Base-by-base conservation (phyloP, 2,888 invertebrate species). In the Drosophila anceps region DNA sequence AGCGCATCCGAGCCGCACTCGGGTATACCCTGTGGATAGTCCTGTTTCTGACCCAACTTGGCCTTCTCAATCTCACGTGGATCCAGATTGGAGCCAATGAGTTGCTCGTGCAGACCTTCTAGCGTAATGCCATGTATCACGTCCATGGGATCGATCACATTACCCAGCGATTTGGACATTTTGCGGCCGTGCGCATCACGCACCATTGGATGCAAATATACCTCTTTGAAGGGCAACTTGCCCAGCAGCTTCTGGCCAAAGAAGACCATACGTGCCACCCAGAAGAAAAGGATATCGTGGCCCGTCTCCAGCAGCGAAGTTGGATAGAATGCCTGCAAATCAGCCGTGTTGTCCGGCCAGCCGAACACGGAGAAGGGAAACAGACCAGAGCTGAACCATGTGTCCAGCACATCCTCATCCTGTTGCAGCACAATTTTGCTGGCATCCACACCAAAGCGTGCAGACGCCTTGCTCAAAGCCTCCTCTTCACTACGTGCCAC, bases 201-300 rank as follows among this genome's bases (percentile, higher is more conserved):
- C 2, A 99, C 97, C 95, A 99, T 98, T 0, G 99, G 98, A 93
- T 99, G 99, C 15, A 99, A 94, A 91, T 98, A 98, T 0, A 99
- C 96, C 93, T 98, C 96, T 79, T 96, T 95, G 85, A 99, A 99
- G 0, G 99, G 99, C 53, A 99, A 93, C 92, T 96, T 95, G 2
- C 97, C 98, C 62, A 98, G 94, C n/a, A 99, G 94, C 81, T 97
- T 95, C 82, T 96, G 96, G 0, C 98, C 98, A 87, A 99, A 95
- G 95, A 99, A 99, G 1, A 99, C 99, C 99, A 99, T 99, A 72
- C 99, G 95, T 0, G 99, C 99, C 6, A 99, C 99, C 99, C 99
- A 99, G 94, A 99, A 99, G 95, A 99, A 99, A 53, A 99, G 93
- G 89, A 99, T 99, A 90, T 98, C 99, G 92, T 99, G 98, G 0